These are phyloP conservation scores for Rhagoletis zephyria DNA, from an alignment of 1,140 invertebrate species.

Conservation along the genomic window DNA sequence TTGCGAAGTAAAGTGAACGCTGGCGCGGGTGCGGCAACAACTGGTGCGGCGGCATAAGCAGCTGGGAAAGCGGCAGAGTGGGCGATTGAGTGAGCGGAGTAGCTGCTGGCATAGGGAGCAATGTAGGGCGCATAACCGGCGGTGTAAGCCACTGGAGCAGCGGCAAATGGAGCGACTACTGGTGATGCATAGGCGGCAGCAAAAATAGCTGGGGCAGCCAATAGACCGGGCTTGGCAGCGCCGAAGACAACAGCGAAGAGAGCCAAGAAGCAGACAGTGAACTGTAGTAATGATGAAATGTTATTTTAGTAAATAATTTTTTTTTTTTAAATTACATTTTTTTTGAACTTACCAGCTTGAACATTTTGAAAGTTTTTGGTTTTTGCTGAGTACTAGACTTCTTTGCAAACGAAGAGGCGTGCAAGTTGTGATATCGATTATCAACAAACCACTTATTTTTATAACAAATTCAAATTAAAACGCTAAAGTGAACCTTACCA, in stretches of 20 bases:
- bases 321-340: neutral
- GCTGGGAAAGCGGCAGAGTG: slow-evolving; percentile 52
- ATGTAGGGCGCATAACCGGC: slow-evolving; percentile 61
- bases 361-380: slow-evolving; percentile 44
- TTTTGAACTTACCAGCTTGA: slow-evolving; percentile 25
- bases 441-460: neutral
- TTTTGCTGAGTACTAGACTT: neutral
- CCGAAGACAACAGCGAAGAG: slow-evolving; percentile 64
- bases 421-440: neutral
- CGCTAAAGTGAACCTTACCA: slow-evolving; percentile 41
- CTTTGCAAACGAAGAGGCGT: neutral
- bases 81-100: slow-evolving; percentile 60
- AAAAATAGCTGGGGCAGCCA: slow-evolving; percentile 40
- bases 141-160: slow-evolving; percentile 57
- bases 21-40: slow-evolving; percentile 56
- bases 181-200: slow-evolving; percentile 61
- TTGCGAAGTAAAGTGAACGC: slow-evolving; percentile 56
- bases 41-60: slow-evolving; percentile 64
- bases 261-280: slow-evolving; percentile 57
- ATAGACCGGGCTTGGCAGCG: slow-evolving; percentile 53
- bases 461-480: slow-evolving; percentile 47
- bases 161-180: neutral
- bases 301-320: too few relatives aligned
- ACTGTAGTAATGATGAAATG: neutral
- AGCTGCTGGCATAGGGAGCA: slow-evolving; percentile 61